A percentile compares a stretch with the other conserved stretches of the same genome.
Evolutionary conservation across 1,140 invertebrate genomes (phyloP).

Genomic region (Steinernema feltiae): DNA sequence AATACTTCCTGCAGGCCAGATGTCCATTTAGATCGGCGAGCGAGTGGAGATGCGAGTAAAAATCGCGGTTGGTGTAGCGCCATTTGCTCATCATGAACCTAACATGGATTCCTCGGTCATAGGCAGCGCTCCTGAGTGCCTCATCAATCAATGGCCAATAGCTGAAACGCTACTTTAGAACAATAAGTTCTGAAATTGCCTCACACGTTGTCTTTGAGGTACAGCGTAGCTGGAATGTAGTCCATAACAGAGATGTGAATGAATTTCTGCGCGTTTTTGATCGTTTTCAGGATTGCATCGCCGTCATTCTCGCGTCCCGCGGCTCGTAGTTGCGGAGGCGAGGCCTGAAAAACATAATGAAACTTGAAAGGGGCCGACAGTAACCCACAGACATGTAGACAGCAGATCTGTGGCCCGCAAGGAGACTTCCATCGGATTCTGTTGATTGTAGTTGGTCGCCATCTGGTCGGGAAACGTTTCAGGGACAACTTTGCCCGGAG

Average conservation of each 20-base stretch:
- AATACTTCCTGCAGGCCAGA: background rate
- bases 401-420: background rate
- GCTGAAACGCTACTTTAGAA: background rate
- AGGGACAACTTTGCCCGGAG: background rate
- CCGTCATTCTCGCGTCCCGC: slow-evolving; percentile 73
- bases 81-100: slow-evolving; percentile 78
- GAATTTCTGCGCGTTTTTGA: slow-evolving; percentile 74
- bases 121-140: slow-evolving; percentile 73
- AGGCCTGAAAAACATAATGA: slow-evolving; percentile 66
- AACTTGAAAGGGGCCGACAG: background rate
- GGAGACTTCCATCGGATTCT: slow-evolving; percentile 3
- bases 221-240: slow-evolving; percentile 75
- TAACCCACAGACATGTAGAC: slow-evolving; percentile 12
- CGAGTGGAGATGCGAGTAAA: background rate
- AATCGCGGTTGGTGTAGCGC: slow-evolving; percentile 71
- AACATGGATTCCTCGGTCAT: slow-evolving; percentile 70
- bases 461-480: background rate
- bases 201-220: slow-evolving; percentile 45
- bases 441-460: slow-evolving; percentile 6
- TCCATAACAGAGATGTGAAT: slow-evolving; percentile 92
- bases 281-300: slow-evolving; percentile 73
- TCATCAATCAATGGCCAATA: slow-evolving; percentile 89
- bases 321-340: slow-evolving; percentile 76
- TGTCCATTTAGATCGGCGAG: background rate
- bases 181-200: background rate